Percentiles rank a stretch among this genome's conserved stretches.
Evolutionary conservation across 2,888 invertebrate species (phyloP).

Genomic region (Meganola albula): DNA sequence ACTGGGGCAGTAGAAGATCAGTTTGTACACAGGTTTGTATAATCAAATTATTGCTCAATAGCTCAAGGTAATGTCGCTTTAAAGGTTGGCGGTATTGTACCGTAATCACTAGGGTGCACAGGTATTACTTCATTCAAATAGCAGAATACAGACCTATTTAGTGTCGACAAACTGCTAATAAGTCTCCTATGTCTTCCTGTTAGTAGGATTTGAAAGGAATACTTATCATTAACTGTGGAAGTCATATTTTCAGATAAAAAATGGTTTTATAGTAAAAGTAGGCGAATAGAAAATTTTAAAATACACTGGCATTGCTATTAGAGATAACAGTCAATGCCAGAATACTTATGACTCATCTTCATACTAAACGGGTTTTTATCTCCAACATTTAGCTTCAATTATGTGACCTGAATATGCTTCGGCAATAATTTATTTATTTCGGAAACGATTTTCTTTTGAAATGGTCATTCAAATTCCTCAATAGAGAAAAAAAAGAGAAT

Average conservation of each 20-base stretch:
- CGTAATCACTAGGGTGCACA: too few species aligned
- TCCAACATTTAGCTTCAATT: constrained; percentile 11
- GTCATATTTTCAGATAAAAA: too few species aligned
- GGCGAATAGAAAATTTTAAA: neutral
- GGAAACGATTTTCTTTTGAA: too few species aligned
- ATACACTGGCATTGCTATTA: constrained; percentile 3
- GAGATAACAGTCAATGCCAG: constrained; percentile 9
- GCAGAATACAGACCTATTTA: too few species aligned
- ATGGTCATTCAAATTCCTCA: too few species aligned
- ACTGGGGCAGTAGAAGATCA: constrained; percentile 33
- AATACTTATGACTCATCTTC: constrained; percentile 13
- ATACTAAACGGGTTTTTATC: constrained; percentile 11
- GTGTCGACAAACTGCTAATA: too few species aligned
- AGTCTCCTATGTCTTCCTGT: too few species aligned
- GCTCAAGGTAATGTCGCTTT: constrained; percentile 27
- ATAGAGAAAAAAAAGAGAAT: too few species aligned
- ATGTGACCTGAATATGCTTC: constrained; percentile 11
- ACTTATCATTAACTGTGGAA: too few species aligned
- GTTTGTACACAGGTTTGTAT: constrained; percentile 32
- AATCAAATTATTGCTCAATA: constrained; percentile 29
- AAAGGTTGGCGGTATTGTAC: constrained; percentile 19
- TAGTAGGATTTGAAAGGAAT: too few species aligned
- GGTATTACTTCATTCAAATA: too few species aligned
- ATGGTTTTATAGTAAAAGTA: neutral
- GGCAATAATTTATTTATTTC: constrained; percentile 17